Evolutionary conservation across 2,888 invertebrate genomes (phyloP).

Genomic region (Hylaea fasciaria): DNA sequence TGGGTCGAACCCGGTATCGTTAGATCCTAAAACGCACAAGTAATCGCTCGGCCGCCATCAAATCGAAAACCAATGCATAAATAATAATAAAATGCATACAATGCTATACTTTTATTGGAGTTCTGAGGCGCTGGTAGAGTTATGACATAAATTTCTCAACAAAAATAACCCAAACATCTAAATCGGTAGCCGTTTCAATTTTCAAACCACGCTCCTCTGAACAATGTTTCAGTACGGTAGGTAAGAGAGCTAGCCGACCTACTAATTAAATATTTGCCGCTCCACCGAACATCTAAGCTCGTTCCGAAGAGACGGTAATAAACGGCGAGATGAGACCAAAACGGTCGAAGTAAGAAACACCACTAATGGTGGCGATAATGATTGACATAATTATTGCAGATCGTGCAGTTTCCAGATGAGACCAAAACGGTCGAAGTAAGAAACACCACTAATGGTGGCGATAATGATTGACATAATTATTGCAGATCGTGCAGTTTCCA

Average conservation of each 20-base stretch:
- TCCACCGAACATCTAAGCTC: constrained; percentile 67
- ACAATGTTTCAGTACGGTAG: constrained; percentile 60
- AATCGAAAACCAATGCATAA: no score
- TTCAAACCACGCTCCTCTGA: constrained; percentile 62
- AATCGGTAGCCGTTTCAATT: constrained; percentile 32
- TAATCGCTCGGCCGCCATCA: no score
- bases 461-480: no score
- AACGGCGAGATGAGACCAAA: constrained; percentile 19
- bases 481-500: no score
- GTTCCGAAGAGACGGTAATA: constrained; percentile 39
- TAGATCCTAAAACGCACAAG: no score
- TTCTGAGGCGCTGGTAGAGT: not conserved
- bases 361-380: constrained; percentile 11
- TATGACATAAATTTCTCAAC: not conserved
- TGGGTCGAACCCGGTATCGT: no score
- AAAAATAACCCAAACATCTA: constrained; percentile 34
- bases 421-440: constrained; percentile 21
- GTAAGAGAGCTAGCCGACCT: constrained; percentile 64
- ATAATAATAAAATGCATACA: no score
- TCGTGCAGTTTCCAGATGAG: no score
- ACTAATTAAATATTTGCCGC: constrained; percentile 72
- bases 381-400: no score
- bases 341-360: constrained; percentile 25
- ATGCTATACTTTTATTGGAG: no score
- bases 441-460: constrained; percentile 23